Evolutionary conservation across 2,888 invertebrate genomes (phyloP).

Genomic region (Hydrotaea cyrtoneurina): DNA sequence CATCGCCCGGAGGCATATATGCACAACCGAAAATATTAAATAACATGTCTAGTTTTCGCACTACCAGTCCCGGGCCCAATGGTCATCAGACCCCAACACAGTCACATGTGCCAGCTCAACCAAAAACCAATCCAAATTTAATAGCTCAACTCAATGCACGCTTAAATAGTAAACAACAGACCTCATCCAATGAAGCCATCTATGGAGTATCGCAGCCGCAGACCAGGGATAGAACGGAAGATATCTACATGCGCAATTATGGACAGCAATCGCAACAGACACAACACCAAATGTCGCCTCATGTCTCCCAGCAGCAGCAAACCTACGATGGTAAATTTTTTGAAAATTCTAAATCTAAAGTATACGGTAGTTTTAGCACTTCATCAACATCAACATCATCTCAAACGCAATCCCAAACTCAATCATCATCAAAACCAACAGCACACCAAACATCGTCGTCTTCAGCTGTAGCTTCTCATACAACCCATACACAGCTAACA

Average conservation of each 20-base stretch:
- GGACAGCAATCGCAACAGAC: conserved; percentile 67
- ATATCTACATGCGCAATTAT: conserved; percentile 73
- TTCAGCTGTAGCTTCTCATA: conserved; percentile 72
- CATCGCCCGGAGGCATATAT: conserved; percentile 80
- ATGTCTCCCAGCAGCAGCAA: conserved; percentile 75
- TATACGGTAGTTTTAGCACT: conserved; percentile 80
- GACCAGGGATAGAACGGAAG: conserved; percentile 56
- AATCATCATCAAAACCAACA: conserved; percentile 65
- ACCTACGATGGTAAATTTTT: conserved; percentile 80
- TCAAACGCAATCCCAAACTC: conserved; percentile 51
- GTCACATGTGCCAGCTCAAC: conserved; percentile 74
- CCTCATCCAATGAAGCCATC: conserved; percentile 73
- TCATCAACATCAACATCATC: conserved; percentile 61
- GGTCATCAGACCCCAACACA: conserved; percentile 73
- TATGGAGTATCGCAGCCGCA: conserved; percentile 73
- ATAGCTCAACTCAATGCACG: conserved; percentile 81
- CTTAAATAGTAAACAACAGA: conserved; percentile 76
- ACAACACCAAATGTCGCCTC: conserved; percentile 67
- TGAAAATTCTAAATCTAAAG: conserved; percentile 76
- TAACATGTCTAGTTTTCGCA: conserved; percentile 81
- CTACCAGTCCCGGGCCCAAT: conserved; percentile 77
- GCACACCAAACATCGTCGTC: conserved; percentile 69
- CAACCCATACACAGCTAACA: conserved; percentile 65
- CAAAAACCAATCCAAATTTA: conserved; percentile 80
- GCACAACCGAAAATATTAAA: conserved; percentile 80